phyloP scores from a whole-genome alignment of 1,140 invertebrate genomes.

The Tetraneura akinire region DNA sequence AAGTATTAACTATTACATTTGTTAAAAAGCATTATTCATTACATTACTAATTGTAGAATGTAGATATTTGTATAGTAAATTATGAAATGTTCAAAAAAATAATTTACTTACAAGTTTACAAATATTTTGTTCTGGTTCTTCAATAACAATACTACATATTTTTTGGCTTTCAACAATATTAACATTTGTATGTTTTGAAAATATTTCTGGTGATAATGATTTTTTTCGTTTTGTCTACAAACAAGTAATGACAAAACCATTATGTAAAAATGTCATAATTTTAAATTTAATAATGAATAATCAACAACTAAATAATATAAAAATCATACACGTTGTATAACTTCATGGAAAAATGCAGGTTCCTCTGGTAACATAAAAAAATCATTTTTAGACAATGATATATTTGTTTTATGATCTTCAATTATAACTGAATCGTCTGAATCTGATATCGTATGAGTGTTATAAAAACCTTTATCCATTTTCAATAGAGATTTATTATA shows the following conservation, averaged over 20 bases:
- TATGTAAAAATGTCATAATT: background rate
- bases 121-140: background rate
- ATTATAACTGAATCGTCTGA: constrained; percentile 22
- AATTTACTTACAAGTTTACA: background rate
- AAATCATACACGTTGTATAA: constrained; percentile 14
- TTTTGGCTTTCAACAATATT: background rate
- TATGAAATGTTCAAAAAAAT: no score
- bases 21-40: no score
- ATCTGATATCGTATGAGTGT: constrained; percentile 30
- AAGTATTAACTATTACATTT: no score
- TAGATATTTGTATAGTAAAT: no score
- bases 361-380: background rate
- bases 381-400: background rate
- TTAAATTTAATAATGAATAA: no score
- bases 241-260: no score
- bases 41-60: no score
- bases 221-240: constrained; percentile 26
- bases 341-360: constrained; percentile 31
- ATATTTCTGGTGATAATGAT: background rate
- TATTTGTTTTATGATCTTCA: background rate
- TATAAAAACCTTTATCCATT: constrained; percentile 18
- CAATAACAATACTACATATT: background rate
- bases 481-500: no score
- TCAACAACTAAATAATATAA: background rate
- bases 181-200: background rate